Evolutionary conservation across 2,888 invertebrate genomes (phyloP), one percentile per base, ranked within the genome.

Genomic region (Agonopterix heracliana): DNA sequence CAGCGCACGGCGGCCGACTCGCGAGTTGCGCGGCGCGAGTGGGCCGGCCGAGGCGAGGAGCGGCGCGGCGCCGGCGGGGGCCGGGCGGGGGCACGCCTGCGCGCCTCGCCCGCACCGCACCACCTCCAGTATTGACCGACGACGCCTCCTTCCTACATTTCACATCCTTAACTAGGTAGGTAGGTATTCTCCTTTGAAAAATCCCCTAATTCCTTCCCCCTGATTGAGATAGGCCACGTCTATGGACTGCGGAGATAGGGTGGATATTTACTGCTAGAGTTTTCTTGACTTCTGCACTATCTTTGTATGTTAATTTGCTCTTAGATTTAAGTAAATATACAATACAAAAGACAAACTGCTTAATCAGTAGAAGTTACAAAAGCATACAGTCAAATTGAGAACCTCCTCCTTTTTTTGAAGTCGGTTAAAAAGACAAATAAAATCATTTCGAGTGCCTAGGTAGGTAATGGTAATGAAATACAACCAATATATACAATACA

Each of bases 121-220:
- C 81, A 85, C 83, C 85, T 83, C 76, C 81, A 81, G 86, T 88
- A 88, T 88, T 86, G 87, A 88, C 87, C 87, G 84, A 86, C 83
- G 81, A 82, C 85, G 85, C 86, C 87, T 86, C 82, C 82, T 84
- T 83, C 79, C 81, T 80, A 85, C 82, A 78, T 78, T 81, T 82
- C 83, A 85, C 82, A 81, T 87, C 86, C 85, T 86, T 88, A 87
- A 84, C 86, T 81, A 84, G 81, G 77, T 77, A 81, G 26, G 77
- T 77, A 74, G 76, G 76, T 80, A 82, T 79, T 78, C 80, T 79
- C 78, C 84, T 82, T 85, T 79, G 76, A 84, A 84, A 84, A 84
- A 84, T 75, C 77, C 78, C 81, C 78, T 81, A 81, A 85, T 81
- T 80, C 71, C 74, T 71, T 70, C 69, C 68, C 68, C 61, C 59